A percentile compares a stretch with the other conserved stretches of the same genome.
These are phyloP conservation scores for Cheirogaleus major DNA, from an alignment of 2,797 vertebrate genomes.

Conservation along the genomic window DNA sequence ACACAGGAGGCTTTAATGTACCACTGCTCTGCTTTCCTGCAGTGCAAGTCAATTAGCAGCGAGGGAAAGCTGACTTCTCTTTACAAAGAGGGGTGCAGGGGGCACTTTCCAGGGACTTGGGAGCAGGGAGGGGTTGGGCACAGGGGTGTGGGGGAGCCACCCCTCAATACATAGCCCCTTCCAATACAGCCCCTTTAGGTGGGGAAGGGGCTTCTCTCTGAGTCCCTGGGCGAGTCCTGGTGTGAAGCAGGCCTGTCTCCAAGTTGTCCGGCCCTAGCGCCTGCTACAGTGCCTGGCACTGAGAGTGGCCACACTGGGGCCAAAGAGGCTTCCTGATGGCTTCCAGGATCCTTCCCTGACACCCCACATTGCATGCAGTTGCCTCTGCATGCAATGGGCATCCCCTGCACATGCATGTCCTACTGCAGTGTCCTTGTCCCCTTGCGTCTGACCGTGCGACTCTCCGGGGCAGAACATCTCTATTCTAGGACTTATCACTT, in stretches of 20 bases:
- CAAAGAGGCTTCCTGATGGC: neutral
- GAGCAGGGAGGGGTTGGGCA: neutral
- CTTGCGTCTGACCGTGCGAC: neutral
- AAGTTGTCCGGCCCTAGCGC: fast-evolving
- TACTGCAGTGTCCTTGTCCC: neutral
- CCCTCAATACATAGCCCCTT: neutral
- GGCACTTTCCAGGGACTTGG: neutral
- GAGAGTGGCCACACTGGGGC: neutral
- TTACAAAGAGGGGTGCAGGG: neutral
- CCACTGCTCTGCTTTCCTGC: constrained; percentile 78
- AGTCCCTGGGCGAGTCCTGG: too few relatives aligned
- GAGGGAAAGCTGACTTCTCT: constrained; percentile 68
- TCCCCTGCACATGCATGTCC: fast-evolving
- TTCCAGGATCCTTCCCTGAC: neutral
- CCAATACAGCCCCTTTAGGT: neutral
- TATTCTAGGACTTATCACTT: fast-evolving
- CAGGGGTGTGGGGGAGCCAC: neutral
- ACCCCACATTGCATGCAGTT: fast-evolving
- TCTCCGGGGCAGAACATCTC: neutral
- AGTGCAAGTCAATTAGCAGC: constrained; percentile 84
- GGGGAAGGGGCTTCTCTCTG: neutral
- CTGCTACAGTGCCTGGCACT: neutral
- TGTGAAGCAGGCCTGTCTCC: too few relatives aligned
- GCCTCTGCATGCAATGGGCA: too few relatives aligned
- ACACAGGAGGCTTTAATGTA: constrained; percentile 82